A percentile compares a stretch with the other conserved stretches of the same genome.
phyloP scores from a whole-genome alignment of 2,113 vertebrate genomes.

The Arothron firmamentum region DNA sequence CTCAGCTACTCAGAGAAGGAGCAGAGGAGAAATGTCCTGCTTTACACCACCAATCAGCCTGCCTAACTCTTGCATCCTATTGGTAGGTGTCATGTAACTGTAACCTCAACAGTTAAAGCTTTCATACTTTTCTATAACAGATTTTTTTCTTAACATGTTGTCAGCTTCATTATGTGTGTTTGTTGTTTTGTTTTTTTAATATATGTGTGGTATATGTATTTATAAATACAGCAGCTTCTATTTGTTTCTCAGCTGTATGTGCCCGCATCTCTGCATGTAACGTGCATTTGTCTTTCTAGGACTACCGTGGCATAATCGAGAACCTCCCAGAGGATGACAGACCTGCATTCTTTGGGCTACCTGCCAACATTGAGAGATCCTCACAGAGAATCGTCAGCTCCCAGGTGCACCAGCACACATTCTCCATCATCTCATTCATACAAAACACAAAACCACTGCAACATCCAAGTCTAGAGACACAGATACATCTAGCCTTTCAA shows the following conservation, averaged over 20 bases:
- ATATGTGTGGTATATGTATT: no score
- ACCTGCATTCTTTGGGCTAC: conserved; percentile 92
- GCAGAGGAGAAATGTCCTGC: conserved; percentile 69
- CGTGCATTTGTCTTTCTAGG: conserved; percentile 70
- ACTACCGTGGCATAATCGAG: conserved; percentile 86
- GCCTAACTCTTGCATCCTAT: conserved; percentile 87
- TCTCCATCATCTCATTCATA: not conserved
- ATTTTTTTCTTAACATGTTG: not conserved
- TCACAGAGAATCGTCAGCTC: conserved; percentile 91
- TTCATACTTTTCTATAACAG: no score
- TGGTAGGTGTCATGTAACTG: conserved; percentile 69
- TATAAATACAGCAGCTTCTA: not conserved
- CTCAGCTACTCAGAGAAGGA: conserved; percentile 62
- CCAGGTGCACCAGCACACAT: conserved; percentile 73
- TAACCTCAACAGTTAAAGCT: no score
- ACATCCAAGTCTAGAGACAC: not conserved
- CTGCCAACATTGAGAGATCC: conserved; percentile 92
- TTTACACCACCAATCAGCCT: conserved; percentile 82
- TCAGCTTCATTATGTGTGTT: not conserved
- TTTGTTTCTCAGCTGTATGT: not conserved
- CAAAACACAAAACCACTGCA: conserved; percentile 5
- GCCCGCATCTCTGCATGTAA: conserved; percentile 10
- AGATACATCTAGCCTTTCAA: no score
- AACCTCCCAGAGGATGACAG: conserved; percentile 93
- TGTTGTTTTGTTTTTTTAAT: not conserved